Evolutionary conservation across 2,797 vertebrate genomes (phyloP).

Genomic region (Cirrhinus mrigala): DNA sequence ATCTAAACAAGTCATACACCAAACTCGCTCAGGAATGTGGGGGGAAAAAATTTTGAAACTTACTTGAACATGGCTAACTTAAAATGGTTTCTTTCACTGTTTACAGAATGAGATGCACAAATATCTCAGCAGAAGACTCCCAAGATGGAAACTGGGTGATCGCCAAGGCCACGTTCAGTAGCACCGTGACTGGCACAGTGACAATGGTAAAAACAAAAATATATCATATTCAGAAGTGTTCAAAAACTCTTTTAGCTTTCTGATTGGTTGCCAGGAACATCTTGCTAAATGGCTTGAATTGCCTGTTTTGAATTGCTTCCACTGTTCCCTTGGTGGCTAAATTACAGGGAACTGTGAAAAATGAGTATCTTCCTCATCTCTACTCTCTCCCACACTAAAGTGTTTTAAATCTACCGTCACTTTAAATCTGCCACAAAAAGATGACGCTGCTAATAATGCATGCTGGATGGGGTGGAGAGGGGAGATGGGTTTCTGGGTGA

Average conservation of each 20-base stretch:
- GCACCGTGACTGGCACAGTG: conserved; percentile 73
- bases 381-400: conserved; percentile 1
- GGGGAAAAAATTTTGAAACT: too few species aligned
- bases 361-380: background rate
- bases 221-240: background rate
- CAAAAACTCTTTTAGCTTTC: too few species aligned
- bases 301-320: background rate
- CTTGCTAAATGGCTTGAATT: background rate
- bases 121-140: conserved; percentile 66
- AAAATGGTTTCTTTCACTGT: background rate
- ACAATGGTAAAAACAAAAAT: conserved; percentile 72
- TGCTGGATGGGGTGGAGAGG: conserved; percentile 9
- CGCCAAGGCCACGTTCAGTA: conserved; percentile 74
- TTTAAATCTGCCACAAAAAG: conserved; percentile 80
- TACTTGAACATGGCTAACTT: background rate
- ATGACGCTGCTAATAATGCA: conserved; percentile 64
- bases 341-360: background rate
- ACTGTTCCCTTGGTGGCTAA: background rate
- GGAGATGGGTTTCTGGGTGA: conserved; percentile 25
- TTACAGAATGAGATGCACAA: conserved; percentile 77
- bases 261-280: background rate
- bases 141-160: conserved; percentile 69
- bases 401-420: conserved; percentile 31
- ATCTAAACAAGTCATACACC: background rate
- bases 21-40: background rate